A percentile compares a stretch with the other conserved stretches of the same genome.
These are phyloP conservation scores for Spondyliosoma cantharus DNA, from an alignment of 2,797 vertebrate species.

Conservation along the genomic window DNA sequence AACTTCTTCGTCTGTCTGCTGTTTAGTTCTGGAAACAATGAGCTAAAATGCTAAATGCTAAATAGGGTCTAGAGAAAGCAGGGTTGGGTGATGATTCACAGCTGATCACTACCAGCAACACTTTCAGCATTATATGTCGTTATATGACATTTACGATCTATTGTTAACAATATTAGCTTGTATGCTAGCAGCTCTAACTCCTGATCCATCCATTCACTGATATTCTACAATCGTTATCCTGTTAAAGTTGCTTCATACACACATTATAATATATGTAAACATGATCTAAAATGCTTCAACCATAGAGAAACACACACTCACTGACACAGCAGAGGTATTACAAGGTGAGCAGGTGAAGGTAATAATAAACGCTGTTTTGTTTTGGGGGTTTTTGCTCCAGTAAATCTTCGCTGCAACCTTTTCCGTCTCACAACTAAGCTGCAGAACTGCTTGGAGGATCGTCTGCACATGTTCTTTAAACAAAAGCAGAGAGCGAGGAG, in stretches of 20 bases:
- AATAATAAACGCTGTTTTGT: neutral
- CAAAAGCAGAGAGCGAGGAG: constrained; percentile 41
- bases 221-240: neutral
- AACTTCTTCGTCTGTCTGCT: too few species aligned
- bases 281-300: neutral
- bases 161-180: too few species aligned
- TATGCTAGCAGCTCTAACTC: too few species aligned
- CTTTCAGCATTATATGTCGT: too few species aligned
- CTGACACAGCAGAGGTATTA: neutral
- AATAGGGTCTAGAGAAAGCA: too few species aligned
- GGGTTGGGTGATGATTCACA: too few species aligned
- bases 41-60: too few species aligned
- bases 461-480: constrained; percentile 29
- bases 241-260: neutral
- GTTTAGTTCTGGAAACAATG: too few species aligned
- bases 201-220: neutral
- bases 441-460: neutral
- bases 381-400: neutral
- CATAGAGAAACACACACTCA: neutral
- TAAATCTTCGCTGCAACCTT: neutral
- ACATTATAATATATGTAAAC: too few species aligned
- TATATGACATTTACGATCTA: too few species aligned
- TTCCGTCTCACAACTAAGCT: neutral
- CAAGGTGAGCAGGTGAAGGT: neutral
- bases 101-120: neutral